phyloP scores from a whole-genome alignment of 2,797 vertebrate species.

The Chrosomus eos region DNA sequence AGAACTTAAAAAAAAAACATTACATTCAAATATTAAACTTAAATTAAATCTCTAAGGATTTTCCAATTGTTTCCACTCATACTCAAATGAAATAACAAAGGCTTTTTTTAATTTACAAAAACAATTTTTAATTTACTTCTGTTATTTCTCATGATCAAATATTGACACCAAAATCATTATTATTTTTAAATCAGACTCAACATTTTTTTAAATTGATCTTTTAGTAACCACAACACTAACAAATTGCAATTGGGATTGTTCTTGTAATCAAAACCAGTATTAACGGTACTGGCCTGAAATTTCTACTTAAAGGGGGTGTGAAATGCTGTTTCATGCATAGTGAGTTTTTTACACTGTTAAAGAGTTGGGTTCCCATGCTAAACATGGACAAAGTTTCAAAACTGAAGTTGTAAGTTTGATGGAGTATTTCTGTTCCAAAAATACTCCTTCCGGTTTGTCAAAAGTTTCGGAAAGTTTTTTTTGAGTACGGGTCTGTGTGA shows the following conservation, averaged over 20 bases:
- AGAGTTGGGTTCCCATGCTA: too few relatives aligned
- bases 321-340: too few relatives aligned
- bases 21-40: neutral
- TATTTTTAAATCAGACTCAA: neutral
- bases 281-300: neutral
- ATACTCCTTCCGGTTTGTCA: too few relatives aligned
- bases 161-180: neutral
- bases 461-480: too few relatives aligned
- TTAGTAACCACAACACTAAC: neutral
- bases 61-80: neutral
- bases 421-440: too few relatives aligned
- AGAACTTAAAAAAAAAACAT: neutral
- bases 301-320: too few relatives aligned
- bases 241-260: neutral
- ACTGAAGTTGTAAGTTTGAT: too few relatives aligned
- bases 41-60: neutral
- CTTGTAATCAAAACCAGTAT: neutral
- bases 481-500: too few relatives aligned
- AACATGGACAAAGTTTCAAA: too few relatives aligned
- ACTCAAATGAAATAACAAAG: neutral
- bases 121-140: neutral
- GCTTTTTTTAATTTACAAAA: too few relatives aligned
- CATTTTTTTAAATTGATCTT: neutral
- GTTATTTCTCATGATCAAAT: neutral
- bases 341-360: too few relatives aligned